phyloP scores from a whole-genome alignment of 1,140 invertebrate species.

The Trialeurodes vaporariorum region DNA sequence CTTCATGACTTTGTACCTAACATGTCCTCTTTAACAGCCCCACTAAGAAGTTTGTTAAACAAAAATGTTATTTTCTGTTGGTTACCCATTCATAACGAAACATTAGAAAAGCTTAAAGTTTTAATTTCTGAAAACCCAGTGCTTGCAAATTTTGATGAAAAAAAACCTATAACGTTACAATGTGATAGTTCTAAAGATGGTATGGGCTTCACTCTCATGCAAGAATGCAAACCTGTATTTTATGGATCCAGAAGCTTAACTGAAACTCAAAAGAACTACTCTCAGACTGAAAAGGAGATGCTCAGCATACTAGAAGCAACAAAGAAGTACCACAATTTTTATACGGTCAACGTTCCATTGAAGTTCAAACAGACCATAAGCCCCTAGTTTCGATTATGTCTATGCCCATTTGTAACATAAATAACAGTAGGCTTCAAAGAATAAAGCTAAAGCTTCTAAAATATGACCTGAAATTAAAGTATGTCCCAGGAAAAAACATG shows the following conservation, averaged over 20 bases:
- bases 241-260: constrained; percentile 32
- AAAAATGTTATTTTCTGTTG: constrained; percentile 17
- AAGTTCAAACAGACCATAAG: constrained; percentile 34
- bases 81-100: background rate
- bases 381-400: constrained; percentile 27
- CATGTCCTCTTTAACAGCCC: constrained; percentile 29
- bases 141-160: constrained; percentile 23
- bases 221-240: constrained; percentile 28
- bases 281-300: constrained; percentile 22
- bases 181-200: constrained; percentile 30
- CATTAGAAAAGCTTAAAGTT: constrained; percentile 9
- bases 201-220: constrained; percentile 29
- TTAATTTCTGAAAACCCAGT: constrained; percentile 4
- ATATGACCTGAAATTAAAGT: constrained; percentile 29
- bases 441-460: constrained; percentile 32
- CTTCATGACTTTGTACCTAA: constrained; percentile 32
- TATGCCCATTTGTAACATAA: constrained; percentile 20
- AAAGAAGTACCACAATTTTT: constrained; percentile 30
- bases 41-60: constrained; percentile 19
- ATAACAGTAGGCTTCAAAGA: constrained; percentile 31
- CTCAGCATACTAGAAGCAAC: constrained; percentile 27
- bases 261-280: constrained; percentile 22
- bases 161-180: constrained; percentile 25
- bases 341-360: constrained; percentile 24
- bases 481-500: constrained; percentile 27